These are phyloP conservation scores for Tiliacea citrago DNA, from an alignment of 2,888 invertebrate genomes.

Conservation along the genomic window DNA sequence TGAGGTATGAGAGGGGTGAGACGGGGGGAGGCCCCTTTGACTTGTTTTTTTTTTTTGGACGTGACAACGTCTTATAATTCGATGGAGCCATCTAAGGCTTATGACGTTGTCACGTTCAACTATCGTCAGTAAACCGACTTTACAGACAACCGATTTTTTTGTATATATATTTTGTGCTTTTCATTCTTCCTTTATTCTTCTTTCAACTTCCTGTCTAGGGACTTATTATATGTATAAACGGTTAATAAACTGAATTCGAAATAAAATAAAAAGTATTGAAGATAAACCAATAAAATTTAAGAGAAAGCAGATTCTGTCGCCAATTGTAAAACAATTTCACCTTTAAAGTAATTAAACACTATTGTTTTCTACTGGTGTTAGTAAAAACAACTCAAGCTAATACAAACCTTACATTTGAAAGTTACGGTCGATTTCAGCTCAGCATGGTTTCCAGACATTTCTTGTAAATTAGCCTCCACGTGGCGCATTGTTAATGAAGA, in stretches of 20 bases:
- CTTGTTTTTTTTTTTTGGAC: too few relatives aligned
- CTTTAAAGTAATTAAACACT: conserved; percentile 27
- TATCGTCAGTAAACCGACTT: too few relatives aligned
- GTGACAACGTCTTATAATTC: too few relatives aligned
- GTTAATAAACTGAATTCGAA: not conserved
- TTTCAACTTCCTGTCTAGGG: not conserved
- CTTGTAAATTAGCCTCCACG: conserved; percentile 27
- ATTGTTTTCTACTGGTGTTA: conserved; percentile 33
- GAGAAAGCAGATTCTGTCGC: not conserved
- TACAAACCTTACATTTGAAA: not conserved
- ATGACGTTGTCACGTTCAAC: too few relatives aligned
- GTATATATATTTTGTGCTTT: too few relatives aligned
- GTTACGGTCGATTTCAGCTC: not conserved
- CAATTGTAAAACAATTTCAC: conserved; percentile 14
- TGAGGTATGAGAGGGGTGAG: too few relatives aligned
- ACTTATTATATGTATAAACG: too few relatives aligned
- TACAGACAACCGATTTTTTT: too few relatives aligned
- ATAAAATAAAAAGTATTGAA: not conserved
- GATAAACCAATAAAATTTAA: not conserved
- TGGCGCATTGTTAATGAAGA: conserved; percentile 32
- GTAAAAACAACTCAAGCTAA: conserved; percentile 26
- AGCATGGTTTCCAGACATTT: not conserved
- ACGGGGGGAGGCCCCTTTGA: too few relatives aligned
- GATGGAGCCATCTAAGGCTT: too few relatives aligned
- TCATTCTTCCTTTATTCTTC: too few relatives aligned